Evolutionary conservation across 2,113 vertebrate species (phyloP).

Genomic region (Catharus minimus): DNA sequence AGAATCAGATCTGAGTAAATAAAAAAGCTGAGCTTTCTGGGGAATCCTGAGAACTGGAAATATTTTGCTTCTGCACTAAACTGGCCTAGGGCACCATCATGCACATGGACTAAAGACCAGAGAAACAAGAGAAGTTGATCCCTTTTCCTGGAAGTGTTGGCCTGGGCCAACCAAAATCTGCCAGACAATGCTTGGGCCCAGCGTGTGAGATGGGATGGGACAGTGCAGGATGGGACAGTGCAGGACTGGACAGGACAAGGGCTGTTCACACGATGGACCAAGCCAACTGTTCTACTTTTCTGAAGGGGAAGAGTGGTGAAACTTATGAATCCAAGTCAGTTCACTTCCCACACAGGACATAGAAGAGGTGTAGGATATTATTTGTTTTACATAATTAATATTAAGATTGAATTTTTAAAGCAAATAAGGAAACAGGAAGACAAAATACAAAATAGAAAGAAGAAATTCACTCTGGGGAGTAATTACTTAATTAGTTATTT

Average conservation of each 20-base stretch:
- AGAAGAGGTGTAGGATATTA: neutral
- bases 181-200: neutral
- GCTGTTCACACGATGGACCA: neutral
- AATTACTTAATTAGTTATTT: neutral
- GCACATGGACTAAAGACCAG: neutral
- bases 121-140: neutral
- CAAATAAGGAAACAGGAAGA: neutral
- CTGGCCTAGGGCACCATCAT: fast-evolving
- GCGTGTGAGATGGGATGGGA: neutral
- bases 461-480: neutral
- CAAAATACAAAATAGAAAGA: neutral
- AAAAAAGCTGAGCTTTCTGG: neutral
- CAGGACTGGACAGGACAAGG: neutral
- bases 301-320: neutral
- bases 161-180: neutral
- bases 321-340: neutral
- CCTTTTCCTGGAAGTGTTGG: neutral
- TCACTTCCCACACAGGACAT: fast-evolving
- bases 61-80: neutral
- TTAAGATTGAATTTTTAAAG: neutral
- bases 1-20: neutral
- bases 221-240: neutral
- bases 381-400: neutral
- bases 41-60: neutral
- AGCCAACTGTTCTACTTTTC: neutral